Conservation (phyloP, 1,140 invertebrate species). For the Telenomus remus region DNA sequence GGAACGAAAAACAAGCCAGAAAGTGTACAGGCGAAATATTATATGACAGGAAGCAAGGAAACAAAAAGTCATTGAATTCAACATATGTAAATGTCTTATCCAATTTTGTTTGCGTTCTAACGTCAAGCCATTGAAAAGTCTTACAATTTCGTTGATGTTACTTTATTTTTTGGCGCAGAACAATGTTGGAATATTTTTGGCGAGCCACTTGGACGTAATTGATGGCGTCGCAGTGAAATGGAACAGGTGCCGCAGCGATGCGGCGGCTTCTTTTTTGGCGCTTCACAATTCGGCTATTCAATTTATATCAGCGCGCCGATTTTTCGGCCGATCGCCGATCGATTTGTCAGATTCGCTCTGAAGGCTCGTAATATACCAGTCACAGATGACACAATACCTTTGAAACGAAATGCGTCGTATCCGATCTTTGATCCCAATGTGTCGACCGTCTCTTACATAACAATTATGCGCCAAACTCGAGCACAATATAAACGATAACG, state of each 20-base stretch:
- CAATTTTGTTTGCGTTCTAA: slow-evolving; percentile 18
- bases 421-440: slow-evolving; percentile 12
- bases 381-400: slow-evolving; percentile 26
- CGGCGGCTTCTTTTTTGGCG: slow-evolving; percentile 27
- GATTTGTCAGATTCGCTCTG: slow-evolving; percentile 38
- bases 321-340: slow-evolving; percentile 47
- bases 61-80: slow-evolving; percentile 40
- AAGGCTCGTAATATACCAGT: slow-evolving; percentile 35
- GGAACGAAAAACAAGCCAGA: too few relatives aligned
- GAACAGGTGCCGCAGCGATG: slow-evolving; percentile 29
- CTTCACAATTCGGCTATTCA: slow-evolving; percentile 26
- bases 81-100: slow-evolving; percentile 49
- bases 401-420: slow-evolving; percentile 5
- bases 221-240: slow-evolving; percentile 39
- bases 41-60: too few relatives aligned
- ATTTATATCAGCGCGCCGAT: slow-evolving; percentile 18
- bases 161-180: slow-evolving; percentile 38
- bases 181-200: slow-evolving; percentile 39
- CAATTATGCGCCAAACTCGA: slow-evolving; percentile 32
- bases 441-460: slow-evolving; percentile 15
- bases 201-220: slow-evolving; percentile 37
- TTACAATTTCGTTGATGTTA: slow-evolving; percentile 53
- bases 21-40: too few relatives aligned
- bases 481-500: background rate
- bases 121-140: slow-evolving; percentile 42